Evolutionary conservation across 2,888 invertebrate genomes (phyloP).

Genomic region (Sycophila texana): DNA sequence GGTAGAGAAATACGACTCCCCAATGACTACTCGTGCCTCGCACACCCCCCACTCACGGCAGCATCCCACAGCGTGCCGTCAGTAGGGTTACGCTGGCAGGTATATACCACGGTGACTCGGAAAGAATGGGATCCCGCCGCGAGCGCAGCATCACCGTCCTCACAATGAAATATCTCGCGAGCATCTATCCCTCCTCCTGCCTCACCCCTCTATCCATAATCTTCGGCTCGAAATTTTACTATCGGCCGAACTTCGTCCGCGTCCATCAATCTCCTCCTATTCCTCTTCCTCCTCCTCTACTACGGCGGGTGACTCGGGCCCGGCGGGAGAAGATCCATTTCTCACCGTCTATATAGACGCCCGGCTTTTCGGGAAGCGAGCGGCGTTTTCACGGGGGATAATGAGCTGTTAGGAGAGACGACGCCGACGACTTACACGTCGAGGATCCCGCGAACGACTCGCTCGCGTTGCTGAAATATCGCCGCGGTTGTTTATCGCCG

Average conservation of each 20-base stretch:
- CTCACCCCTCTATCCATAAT: conserved; percentile 45
- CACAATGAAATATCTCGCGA: conserved; percentile 39
- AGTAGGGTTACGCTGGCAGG: neutral
- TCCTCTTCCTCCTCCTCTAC: no score
- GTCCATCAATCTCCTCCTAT: conserved; percentile 41
- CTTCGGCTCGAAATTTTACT: conserved; percentile 49
- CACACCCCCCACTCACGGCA: neutral
- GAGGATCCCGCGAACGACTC: neutral
- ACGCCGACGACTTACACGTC: neutral
- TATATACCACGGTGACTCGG: neutral
- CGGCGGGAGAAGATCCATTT: conserved; percentile 35
- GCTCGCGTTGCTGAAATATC: neutral
- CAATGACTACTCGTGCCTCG: neutral
- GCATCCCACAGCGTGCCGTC: no score
- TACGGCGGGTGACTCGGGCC: conserved; percentile 4
- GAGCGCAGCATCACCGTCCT: conserved; percentile 13
- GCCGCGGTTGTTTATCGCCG: neutral
- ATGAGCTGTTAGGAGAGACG: conserved; percentile 48
- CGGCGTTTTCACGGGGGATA: conserved; percentile 27
- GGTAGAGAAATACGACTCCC: conserved; percentile 16
- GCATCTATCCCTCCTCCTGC: conserved; percentile 4
- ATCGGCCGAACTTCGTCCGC: conserved; percentile 41
- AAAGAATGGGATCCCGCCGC: conserved; percentile 4
- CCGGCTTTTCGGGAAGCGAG: conserved; percentile 17
- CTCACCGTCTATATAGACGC: conserved; percentile 23